A percentile compares a stretch with the other conserved stretches of the same genome.
Evolutionary conservation across 2,888 invertebrate species (phyloP).

Genomic region (Conistra vaccinii): DNA sequence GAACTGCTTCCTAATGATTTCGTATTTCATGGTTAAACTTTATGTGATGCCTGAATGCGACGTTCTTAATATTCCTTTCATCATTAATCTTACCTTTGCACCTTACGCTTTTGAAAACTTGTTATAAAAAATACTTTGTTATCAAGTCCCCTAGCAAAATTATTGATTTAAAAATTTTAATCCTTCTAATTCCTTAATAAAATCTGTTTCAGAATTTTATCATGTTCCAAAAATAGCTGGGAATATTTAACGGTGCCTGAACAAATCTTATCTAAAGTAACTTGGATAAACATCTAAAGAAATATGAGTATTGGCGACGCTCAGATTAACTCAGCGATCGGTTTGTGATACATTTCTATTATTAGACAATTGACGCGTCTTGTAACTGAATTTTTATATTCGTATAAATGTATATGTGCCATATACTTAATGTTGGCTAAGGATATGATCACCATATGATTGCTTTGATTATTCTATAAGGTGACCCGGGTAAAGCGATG

Average conservation of each 20-base stretch:
- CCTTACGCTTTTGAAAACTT: background rate
- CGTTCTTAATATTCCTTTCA: background rate
- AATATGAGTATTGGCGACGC: conserved; percentile 45
- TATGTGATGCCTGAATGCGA: conserved; percentile 1
- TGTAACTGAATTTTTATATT: conserved; percentile 36
- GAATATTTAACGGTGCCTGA: conserved; percentile 7
- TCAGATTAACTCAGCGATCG: conserved; percentile 42
- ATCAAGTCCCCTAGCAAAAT: background rate
- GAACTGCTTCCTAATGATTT: conserved; percentile 53
- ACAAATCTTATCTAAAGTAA: conserved; percentile 11
- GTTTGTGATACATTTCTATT: conserved; percentile 54
- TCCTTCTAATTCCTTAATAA: background rate
- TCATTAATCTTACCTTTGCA: background rate
- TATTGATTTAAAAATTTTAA: conserved; percentile 8
- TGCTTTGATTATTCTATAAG: background rate
- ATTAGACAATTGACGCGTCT: conserved; percentile 45
- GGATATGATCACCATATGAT: background rate
- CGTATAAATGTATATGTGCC: conserved; percentile 3
- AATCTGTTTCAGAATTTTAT: conserved; percentile 13
- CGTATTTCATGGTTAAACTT: conserved; percentile 15
- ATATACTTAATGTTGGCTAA: conserved; percentile 3
- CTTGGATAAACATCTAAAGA: conserved; percentile 36
- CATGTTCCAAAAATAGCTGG: conserved; percentile 4
- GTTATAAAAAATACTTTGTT: background rate
- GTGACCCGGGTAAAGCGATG: background rate